phyloP scores from a whole-genome alignment of 2,888 invertebrate genomes.

The Dasypolia templi region DNA sequence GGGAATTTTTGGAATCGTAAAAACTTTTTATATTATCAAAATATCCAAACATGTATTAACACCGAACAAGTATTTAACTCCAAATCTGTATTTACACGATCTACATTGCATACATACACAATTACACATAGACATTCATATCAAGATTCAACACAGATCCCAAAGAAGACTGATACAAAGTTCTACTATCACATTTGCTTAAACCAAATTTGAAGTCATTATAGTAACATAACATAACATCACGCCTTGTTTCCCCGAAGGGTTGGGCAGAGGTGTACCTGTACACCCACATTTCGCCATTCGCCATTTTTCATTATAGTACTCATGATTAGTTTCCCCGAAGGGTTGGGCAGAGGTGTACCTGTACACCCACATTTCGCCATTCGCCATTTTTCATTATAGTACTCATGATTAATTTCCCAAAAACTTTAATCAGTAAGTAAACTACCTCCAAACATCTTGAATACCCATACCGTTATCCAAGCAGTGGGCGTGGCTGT shows the following conservation, averaged over 20 bases:
- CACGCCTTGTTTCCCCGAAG: too few species aligned
- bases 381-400: too few species aligned
- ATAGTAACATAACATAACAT: too few species aligned
- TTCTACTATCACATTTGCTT: not conserved
- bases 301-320: too few species aligned
- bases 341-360: too few species aligned
- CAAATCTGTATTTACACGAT: not conserved
- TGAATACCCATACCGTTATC: slow-evolving; percentile 48
- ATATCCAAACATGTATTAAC: too few species aligned
- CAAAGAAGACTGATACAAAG: not conserved
- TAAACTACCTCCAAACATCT: slow-evolving; percentile 38
- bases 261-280: too few species aligned
- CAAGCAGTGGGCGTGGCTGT: slow-evolving; percentile 58
- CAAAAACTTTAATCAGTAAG: slow-evolving; percentile 15
- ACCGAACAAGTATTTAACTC: too few species aligned
- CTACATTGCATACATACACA: not conserved
- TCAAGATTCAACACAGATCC: not conserved
- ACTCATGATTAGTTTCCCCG: too few species aligned
- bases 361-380: too few species aligned
- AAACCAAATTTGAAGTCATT: not conserved
- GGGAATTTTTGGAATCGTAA: not conserved
- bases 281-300: too few species aligned
- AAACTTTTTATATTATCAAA: not conserved
- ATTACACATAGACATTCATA: not conserved
- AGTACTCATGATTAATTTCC: slow-evolving; percentile 1